phyloP scores from a whole-genome alignment of 1,140 invertebrate genomes.

The Drosophila santomea region DNA sequence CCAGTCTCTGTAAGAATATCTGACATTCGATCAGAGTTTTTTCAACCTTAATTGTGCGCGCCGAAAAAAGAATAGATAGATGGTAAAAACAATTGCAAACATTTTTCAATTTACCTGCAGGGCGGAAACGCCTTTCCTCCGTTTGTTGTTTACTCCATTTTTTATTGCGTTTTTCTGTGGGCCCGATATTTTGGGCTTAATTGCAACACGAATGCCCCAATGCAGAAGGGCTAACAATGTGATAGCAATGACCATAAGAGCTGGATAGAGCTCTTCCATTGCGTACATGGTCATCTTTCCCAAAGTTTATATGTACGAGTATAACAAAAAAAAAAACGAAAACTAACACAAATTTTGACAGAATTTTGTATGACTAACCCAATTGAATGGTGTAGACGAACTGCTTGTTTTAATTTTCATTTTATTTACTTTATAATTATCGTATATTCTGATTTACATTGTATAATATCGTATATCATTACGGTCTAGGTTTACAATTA shows the following conservation, averaged over 20 bases:
- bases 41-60: conserved; percentile 27
- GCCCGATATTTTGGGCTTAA: background rate
- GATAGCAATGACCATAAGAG: conserved; percentile 1
- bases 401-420: conserved; percentile 22
- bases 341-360: conserved; percentile 24
- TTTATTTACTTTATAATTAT: conserved; percentile 48
- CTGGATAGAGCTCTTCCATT: background rate
- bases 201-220: conserved; percentile 1
- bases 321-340: conserved; percentile 2
- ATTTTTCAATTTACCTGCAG: conserved; percentile 78
- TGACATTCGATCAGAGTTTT: background rate
- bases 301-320: background rate
- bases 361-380: conserved; percentile 17
- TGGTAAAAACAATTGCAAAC: conserved; percentile 64
- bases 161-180: conserved; percentile 5
- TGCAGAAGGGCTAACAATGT: conserved; percentile 16
- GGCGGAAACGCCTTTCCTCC: conserved; percentile 1
- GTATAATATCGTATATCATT: conserved; percentile 54
- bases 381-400: conserved; percentile 1
- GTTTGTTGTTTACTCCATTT: conserved; percentile 6
- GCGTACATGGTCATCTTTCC: conserved; percentile 4
- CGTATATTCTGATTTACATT: conserved; percentile 54
- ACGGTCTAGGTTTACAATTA: conserved; percentile 52
- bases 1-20: conserved; percentile 1
- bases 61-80: conserved; percentile 7